Conservation (phyloP, 53 echinoderm and acorn worm genomes). For the Holothuria scabra region DNA sequence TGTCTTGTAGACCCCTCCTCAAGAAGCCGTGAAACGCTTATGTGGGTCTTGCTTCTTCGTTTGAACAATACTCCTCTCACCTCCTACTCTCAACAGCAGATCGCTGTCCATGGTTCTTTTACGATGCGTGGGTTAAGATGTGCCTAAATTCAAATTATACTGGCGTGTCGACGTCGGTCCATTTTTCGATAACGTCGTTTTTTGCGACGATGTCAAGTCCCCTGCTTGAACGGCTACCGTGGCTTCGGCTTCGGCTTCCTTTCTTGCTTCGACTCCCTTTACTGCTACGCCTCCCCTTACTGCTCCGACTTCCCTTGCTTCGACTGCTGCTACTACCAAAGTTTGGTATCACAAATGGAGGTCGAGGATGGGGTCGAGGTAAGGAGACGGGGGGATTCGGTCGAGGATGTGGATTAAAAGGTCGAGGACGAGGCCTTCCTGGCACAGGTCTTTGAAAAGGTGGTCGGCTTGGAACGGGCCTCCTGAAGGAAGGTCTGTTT, state of each 20-base stretch:
- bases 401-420: not conserved
- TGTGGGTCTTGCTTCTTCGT: too few species aligned
- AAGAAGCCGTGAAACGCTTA: too few species aligned
- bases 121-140: too few species aligned
- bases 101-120: too few species aligned
- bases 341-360: not conserved
- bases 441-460: not conserved
- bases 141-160: too few species aligned
- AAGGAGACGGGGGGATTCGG: not conserved
- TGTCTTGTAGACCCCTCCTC: too few species aligned
- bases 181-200: too few species aligned
- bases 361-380: not conserved
- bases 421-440: not conserved
- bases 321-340: not conserved
- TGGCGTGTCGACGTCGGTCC: too few species aligned
- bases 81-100: too few species aligned
- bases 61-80: too few species aligned
- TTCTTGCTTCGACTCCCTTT: not conserved
- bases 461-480: conserved; percentile 14
- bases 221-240: too few species aligned
- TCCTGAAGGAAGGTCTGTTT: not conserved
- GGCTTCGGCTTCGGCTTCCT: not conserved
- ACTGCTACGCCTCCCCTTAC: not conserved
- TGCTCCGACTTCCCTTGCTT: conserved; percentile 4
- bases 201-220: too few species aligned